Conservation (phyloP, 2,888 invertebrate species). For the Gerris lacustris region DNA sequence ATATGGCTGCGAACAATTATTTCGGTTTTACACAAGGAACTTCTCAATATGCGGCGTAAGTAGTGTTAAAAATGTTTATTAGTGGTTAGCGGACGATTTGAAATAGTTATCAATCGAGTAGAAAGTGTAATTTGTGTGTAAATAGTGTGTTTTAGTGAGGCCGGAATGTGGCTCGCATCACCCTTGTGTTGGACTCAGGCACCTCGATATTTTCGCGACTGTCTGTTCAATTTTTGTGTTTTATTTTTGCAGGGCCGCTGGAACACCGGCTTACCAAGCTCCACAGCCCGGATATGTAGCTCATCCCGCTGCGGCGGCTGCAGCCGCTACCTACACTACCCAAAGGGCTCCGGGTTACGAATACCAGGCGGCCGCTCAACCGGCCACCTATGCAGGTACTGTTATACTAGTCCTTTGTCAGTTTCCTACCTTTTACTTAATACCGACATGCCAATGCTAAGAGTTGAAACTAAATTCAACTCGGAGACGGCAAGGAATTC, state of each 20-base stretch:
- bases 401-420: background rate
- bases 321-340: slow-evolving; percentile 72
- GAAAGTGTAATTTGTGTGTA: background rate
- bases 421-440: background rate
- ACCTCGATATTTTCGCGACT: background rate
- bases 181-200: background rate
- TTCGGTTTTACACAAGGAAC: slow-evolving; percentile 89
- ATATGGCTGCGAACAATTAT: slow-evolving; percentile 84
- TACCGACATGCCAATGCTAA: too few species aligned
- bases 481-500: too few species aligned
- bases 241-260: slow-evolving; percentile 32
- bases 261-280: slow-evolving; percentile 63
- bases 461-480: too few species aligned
- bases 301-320: slow-evolving; percentile 45
- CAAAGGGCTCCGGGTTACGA: slow-evolving; percentile 71
- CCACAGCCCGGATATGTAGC: slow-evolving; percentile 76
- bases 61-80: slow-evolving; percentile 28
- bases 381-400: slow-evolving; percentile 44
- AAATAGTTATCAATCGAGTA: slow-evolving; percentile 28
- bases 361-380: slow-evolving; percentile 60
- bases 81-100: slow-evolving; percentile 29
- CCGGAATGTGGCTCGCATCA: background rate
- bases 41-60: slow-evolving; percentile 74
- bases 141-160: background rate
- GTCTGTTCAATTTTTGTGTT: background rate